Percentiles rank a stretch among this genome's conserved stretches.
These are phyloP conservation scores for Steromphala cineraria DNA, from an alignment of 2,888 invertebrate species.

Conservation along the genomic window DNA sequence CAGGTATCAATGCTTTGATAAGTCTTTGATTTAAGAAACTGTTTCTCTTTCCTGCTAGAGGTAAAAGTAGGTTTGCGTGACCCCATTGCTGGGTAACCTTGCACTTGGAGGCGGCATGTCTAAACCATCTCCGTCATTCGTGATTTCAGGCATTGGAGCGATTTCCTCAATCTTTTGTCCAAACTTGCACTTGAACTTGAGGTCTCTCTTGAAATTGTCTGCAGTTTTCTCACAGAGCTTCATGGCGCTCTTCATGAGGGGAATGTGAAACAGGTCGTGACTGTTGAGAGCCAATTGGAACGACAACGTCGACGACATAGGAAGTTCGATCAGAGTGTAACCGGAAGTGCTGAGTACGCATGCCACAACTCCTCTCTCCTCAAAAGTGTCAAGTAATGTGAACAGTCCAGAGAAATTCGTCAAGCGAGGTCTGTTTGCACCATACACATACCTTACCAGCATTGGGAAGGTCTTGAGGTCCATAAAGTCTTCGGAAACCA, in stretches of 20 bases:
- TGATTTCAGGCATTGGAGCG: constrained; percentile 24
- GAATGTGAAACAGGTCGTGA: constrained; percentile 47
- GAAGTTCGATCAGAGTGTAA: constrained; percentile 59
- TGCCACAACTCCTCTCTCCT: constrained; percentile 57
- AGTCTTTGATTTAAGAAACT: no score
- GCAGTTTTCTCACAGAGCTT: constrained; percentile 48
- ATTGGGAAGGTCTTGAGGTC: constrained; percentile 58
- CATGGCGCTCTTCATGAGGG: constrained; percentile 53
- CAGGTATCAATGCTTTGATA: no score
- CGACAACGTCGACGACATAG: constrained; percentile 54
- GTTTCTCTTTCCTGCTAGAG: constrained; percentile 26
- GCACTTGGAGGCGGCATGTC: constrained; percentile 60
- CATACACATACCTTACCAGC: constrained; percentile 60
- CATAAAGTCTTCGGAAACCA: constrained; percentile 51
- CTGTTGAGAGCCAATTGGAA: constrained; percentile 62
- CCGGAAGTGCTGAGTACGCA: constrained; percentile 54
- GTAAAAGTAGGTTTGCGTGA: constrained; percentile 59
- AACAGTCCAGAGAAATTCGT: constrained; percentile 58
- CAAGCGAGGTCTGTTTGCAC: constrained; percentile 54
- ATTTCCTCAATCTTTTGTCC: constrained; percentile 52
- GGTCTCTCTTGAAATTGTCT: constrained; percentile 49
- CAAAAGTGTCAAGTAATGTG: constrained; percentile 61
- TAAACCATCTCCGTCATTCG: constrained; percentile 34
- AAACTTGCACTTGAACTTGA: constrained; percentile 66
- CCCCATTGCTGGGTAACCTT: constrained; percentile 50